Percentiles rank a stretch among this genome's conserved stretches.
phyloP scores from a whole-genome alignment of 2,797 vertebrate genomes.

The Syngnathus rostellatus region DNA sequence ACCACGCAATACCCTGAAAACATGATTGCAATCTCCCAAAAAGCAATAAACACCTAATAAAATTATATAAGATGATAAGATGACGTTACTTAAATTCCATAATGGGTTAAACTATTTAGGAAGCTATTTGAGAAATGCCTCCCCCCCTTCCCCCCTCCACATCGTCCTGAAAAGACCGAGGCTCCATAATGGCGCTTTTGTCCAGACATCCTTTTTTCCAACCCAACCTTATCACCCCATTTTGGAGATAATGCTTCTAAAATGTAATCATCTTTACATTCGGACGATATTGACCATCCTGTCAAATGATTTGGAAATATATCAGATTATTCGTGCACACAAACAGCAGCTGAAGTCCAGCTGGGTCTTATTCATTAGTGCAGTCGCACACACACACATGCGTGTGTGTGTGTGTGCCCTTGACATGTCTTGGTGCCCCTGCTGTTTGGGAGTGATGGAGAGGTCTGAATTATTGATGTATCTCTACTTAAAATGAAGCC shows the following conservation, averaged over 20 bases:
- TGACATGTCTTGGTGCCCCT: slow-evolving; percentile 26
- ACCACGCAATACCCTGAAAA: background rate
- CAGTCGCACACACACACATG: slow-evolving; percentile 3
- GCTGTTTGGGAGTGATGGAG: slow-evolving; percentile 53
- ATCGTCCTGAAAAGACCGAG: background rate
- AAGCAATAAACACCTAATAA: background rate
- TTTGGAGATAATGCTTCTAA: background rate
- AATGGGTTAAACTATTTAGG: background rate
- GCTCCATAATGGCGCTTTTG: background rate
- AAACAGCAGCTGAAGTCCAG: slow-evolving; percentile 35
- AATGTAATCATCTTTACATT: slow-evolving; percentile 5
- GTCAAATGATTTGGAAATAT: slow-evolving; percentile 3
- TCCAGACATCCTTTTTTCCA: background rate
- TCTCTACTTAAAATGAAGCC: slow-evolving; percentile 50
- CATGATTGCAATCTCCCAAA: background rate
- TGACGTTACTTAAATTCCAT: background rate
- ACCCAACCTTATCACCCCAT: background rate
- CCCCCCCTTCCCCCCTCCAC: background rate
- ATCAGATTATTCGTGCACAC: slow-evolving; percentile 1
- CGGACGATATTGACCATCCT: slow-evolving; percentile 1
- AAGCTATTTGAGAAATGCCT: background rate
- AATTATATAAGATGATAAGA: background rate
- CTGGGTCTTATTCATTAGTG: slow-evolving; percentile 37
- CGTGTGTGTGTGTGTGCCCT: slow-evolving; percentile 3
- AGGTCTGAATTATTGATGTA: slow-evolving; percentile 62